A percentile compares a stretch with the other conserved stretches of the same genome.
These are phyloP conservation scores for Chelidonichthys spinosus DNA, from an alignment of 2,797 vertebrate genomes.

Conservation along the genomic window DNA sequence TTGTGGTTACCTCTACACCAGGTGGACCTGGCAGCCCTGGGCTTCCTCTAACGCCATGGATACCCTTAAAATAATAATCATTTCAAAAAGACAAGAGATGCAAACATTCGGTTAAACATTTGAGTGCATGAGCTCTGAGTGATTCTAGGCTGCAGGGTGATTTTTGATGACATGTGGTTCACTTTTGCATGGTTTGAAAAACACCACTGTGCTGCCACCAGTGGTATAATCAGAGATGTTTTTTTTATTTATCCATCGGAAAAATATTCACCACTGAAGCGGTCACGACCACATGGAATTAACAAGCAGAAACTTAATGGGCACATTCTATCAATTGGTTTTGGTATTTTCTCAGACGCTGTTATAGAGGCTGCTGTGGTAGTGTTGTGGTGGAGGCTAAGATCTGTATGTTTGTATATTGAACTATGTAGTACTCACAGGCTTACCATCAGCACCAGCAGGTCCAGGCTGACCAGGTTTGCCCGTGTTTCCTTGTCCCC, in stretches of 20 bases:
- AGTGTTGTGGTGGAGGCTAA: constrained; percentile 43
- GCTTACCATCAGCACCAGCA: constrained; percentile 99
- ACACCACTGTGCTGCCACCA: constrained; percentile 44
- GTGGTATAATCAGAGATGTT: constrained; percentile 57
- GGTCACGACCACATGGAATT: constrained; percentile 38
- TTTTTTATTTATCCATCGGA: constrained; percentile 43
- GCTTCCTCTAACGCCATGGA: constrained; percentile 88
- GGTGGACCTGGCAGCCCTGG: constrained; percentile 88
- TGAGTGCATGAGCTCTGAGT: constrained; percentile 42
- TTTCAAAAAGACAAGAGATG: constrained; percentile 36
- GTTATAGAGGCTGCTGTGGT: constrained; percentile 25
- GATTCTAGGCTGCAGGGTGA: constrained; percentile 27
- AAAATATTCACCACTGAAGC: constrained; percentile 48
- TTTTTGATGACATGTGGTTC: constrained; percentile 65
- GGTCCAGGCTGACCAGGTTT: constrained; percentile 90
- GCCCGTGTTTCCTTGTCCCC: constrained; percentile 88
- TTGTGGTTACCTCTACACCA: constrained; percentile 87
- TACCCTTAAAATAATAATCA: constrained; percentile 82
- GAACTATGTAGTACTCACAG: constrained; percentile 99
- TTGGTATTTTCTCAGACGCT: constrained; percentile 32
- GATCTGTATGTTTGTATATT: constrained; percentile 84
- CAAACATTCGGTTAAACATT: constrained; percentile 38
- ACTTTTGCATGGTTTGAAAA: constrained; percentile 61
- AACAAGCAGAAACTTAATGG: constrained; percentile 36
- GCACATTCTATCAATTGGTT: constrained; percentile 35